Base-by-base conservation (phyloP, 2,113 vertebrate genomes). In the Verasper variegatus region DNA sequence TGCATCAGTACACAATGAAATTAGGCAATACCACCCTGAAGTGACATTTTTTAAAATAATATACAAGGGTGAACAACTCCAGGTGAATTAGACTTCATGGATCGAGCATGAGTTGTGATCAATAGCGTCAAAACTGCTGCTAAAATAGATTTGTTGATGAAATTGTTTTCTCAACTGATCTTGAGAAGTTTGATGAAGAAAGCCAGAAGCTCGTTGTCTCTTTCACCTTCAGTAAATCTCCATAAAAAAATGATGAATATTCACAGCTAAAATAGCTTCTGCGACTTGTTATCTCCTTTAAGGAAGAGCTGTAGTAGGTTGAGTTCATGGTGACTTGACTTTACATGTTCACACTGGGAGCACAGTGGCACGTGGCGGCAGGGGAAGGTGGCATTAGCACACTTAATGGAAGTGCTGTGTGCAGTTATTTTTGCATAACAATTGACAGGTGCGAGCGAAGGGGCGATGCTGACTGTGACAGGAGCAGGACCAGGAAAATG, bases 321-420 rank as follows among this genome's bases (percentile, higher is more conserved):
- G 21, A 45, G 17, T 24, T 67, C 21, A 81, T 60, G 61, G 40
- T 56, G 7, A 78, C 78, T 71, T 67, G 62, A 74, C 69, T 74
- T 69, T 63, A 69, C 4, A 7, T 21, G 42, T 8, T 71, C 31
- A 31, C 31, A 31, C 6, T 6, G 31, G 31, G 31, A 31, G 31
- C 31, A 7, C 31, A 31, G 31, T 31, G 31, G 8, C 18, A 20
- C 31, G 24, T 49, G 54, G 61, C 35, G 82, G 81, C 68, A 65
- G 58, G 42, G 55, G 27, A 42, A 37, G 60, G 65, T 60, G 62
- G 47, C 63, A 77, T 80, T 65, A 67, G 51, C 27, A 4, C 27
- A 2, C 78, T 49, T 91, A 91, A 92, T 91, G 89, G 90, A 89
- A 90, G 80, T 83, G 63, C 31, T 74, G 47, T 86, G 88, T 89